Evolutionary conservation across 2,113 vertebrate genomes (phyloP).

Genomic region (Limanda limanda): DNA sequence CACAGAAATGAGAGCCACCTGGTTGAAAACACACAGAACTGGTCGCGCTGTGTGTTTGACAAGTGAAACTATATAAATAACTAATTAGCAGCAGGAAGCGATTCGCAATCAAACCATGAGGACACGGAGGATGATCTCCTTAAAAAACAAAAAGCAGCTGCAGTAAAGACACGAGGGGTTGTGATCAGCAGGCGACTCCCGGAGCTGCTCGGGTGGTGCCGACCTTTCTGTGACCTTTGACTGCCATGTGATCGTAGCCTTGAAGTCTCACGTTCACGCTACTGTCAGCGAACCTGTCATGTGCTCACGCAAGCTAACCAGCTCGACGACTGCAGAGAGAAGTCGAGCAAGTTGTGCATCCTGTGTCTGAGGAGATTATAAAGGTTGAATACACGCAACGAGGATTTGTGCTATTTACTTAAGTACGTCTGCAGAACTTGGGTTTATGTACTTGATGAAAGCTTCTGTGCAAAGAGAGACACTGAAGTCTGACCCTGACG

Average conservation of each 20-base stretch:
- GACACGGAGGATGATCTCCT: not conserved
- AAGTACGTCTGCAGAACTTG: too few species aligned
- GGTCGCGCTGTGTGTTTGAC: conserved; percentile 2
- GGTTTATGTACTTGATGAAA: too few species aligned
- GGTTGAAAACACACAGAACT: conserved; percentile 10
- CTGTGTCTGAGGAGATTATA: too few species aligned
- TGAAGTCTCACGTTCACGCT: conserved; percentile 32
- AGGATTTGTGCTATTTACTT: too few species aligned
- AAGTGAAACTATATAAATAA: conserved; percentile 23
- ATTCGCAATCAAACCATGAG: conserved; percentile 8
- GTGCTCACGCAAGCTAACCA: conserved; percentile 37
- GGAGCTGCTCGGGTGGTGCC: conserved; percentile 37
- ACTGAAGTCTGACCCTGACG: too few species aligned
- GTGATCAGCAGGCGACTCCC: conserved; percentile 17
- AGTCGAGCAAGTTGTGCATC: not conserved
- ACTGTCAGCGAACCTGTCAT: conserved; percentile 42
- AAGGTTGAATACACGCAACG: too few species aligned
- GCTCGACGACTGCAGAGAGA: not conserved
- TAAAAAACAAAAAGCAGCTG: too few species aligned
- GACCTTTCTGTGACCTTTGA: conserved; percentile 66
- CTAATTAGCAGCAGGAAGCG: conserved; percentile 41
- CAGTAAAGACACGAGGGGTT: too few species aligned
- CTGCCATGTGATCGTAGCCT: conserved; percentile 45
- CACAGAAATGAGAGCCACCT: conserved; percentile 16
- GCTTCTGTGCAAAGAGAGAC: too few species aligned